phyloP scores from a whole-genome alignment of 37 sponge, comb jelly and placozoan species.

The Corticium candelabrum region DNA sequence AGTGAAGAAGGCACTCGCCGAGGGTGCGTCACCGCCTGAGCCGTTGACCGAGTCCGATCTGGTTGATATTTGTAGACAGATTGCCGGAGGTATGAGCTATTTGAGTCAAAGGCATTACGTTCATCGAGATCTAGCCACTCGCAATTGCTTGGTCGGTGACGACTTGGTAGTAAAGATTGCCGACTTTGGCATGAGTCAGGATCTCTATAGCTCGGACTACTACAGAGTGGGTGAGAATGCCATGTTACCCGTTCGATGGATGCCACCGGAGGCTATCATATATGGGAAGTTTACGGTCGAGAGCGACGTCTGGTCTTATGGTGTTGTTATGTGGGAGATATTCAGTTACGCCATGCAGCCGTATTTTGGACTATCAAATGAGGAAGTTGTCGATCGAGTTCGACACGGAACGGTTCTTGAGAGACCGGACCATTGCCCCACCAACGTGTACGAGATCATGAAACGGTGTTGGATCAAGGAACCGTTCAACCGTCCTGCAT shows the following conservation, averaged over 20 bases:
- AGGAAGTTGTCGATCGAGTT: conserved; percentile 50
- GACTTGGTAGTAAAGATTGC: conserved; percentile 60
- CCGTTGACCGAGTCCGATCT: conserved; percentile 40
- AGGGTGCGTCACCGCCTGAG: conserved; percentile 35
- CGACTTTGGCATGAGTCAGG: conserved; percentile 79
- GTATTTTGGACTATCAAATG: conserved; percentile 64
- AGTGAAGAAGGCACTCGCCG: conserved; percentile 25
- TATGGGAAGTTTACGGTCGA: conserved; percentile 70
- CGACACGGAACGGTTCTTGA: conserved; percentile 33
- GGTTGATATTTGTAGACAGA: conserved; percentile 48
- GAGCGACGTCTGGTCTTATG: conserved; percentile 82
- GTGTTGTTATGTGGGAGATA: conserved; percentile 87
- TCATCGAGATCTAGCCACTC: conserved; percentile 71
- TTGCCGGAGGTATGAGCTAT: conserved; percentile 70
- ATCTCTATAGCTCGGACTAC: conserved; percentile 57
- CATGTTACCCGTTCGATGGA: conserved; percentile 70
- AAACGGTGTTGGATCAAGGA: conserved; percentile 50
- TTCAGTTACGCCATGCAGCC: conserved; percentile 79
- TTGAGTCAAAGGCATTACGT: conserved; percentile 37
- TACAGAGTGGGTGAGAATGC: conserved; percentile 57
- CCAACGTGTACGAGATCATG: conserved; percentile 47
- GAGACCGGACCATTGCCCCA: conserved; percentile 45
- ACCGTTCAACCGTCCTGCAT: conserved; percentile 24
- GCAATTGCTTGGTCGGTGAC: conserved; percentile 61
- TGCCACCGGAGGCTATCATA: conserved; percentile 76